Evolutionary conservation across 2,888 invertebrate species (phyloP).

Genomic region (Hemaris fuciformis): DNA sequence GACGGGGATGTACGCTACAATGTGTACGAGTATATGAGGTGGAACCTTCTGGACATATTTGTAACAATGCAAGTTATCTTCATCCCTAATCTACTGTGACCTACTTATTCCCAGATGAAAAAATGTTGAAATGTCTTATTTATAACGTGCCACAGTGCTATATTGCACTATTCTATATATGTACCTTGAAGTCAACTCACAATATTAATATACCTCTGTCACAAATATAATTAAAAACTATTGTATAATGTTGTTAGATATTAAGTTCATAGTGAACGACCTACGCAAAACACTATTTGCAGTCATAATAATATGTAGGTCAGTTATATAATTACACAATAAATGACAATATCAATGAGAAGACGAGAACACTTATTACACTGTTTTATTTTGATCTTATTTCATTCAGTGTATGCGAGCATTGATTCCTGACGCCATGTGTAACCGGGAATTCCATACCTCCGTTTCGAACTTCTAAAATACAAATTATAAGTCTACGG

Average conservation of each 20-base stretch:
- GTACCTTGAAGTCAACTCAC: constrained; percentile 5
- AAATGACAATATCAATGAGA: constrained; percentile 43
- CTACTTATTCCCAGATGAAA: not conserved
- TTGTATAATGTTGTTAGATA: constrained; percentile 31
- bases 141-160: constrained; percentile 33
- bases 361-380: constrained; percentile 19
- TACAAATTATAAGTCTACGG: not conserved
- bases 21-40: not conserved
- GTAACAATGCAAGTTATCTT: not conserved
- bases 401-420: not conserved
- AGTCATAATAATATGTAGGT: constrained; percentile 44
- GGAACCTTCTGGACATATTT: not conserved
- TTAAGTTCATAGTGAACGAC: constrained; percentile 50
- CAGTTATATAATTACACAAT: constrained; percentile 42
- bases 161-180: constrained; percentile 34
- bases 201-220: constrained; percentile 2
- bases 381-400: not conserved
- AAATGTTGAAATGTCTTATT: not conserved
- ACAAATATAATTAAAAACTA: constrained; percentile 16
- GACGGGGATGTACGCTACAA: not conserved
- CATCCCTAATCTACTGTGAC: not conserved
- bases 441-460: no score
- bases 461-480: not conserved
- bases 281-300: constrained; percentile 31
- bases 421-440: not conserved